A percentile compares a stretch with the other conserved stretches of the same genome.
phyloP scores from a whole-genome alignment of 1,140 invertebrate genomes.

The Drosophila yakuba region DNA sequence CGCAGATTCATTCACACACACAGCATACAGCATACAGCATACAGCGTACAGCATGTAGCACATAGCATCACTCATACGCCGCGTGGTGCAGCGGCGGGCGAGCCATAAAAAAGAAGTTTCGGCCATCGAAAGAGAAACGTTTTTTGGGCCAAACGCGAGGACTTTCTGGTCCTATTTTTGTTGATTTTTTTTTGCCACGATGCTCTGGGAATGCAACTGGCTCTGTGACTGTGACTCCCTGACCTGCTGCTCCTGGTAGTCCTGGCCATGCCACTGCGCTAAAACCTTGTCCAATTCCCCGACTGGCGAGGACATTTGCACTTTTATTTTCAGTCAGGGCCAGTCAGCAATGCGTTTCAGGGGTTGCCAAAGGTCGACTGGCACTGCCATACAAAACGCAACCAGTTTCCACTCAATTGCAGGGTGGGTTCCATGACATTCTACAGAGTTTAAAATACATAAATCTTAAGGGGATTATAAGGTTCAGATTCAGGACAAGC shows the following conservation, averaged over 20 bases:
- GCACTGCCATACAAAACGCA: slow-evolving; percentile 1
- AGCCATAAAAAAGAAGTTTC: slow-evolving; percentile 45
- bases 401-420: neutral
- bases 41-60: neutral
- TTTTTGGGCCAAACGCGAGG: slow-evolving; percentile 37
- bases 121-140: slow-evolving; percentile 51
- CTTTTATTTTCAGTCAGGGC: slow-evolving; percentile 73
- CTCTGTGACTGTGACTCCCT: slow-evolving; percentile 21
- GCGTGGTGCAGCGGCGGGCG: slow-evolving; percentile 35
- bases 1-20: slow-evolving; percentile 42
- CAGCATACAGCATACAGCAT: too few relatives aligned
- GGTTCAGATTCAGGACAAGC: neutral
- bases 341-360: slow-evolving; percentile 20
- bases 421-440: neutral
- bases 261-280: slow-evolving; percentile 5
- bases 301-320: slow-evolving; percentile 70
- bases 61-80: slow-evolving; percentile 74
- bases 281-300: slow-evolving; percentile 47
- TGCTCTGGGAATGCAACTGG: slow-evolving; percentile 30
- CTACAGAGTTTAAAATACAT: neutral
- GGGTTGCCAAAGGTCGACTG: slow-evolving; percentile 2
- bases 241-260: slow-evolving; percentile 34
- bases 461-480: neutral
- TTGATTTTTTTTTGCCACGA: neutral
- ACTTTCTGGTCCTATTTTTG: neutral